phyloP scores from a whole-genome alignment of 2,888 invertebrate species.

The Drosophila putrida region DNA sequence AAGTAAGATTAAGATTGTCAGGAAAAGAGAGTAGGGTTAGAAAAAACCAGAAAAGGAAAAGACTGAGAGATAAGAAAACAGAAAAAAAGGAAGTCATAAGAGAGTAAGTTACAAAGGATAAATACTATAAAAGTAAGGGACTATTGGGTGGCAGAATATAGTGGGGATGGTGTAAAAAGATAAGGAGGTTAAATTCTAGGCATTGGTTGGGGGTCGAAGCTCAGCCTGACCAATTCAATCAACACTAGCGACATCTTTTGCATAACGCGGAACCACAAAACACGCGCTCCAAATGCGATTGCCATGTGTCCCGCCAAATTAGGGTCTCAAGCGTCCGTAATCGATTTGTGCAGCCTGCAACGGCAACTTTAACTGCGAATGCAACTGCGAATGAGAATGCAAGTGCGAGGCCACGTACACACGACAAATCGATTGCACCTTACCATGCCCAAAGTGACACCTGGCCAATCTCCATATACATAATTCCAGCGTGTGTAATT shows the following conservation, averaged over 20 bases:
- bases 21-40: no score
- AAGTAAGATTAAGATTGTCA: no score
- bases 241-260: slow-evolving; percentile 36
- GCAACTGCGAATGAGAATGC: slow-evolving; percentile 8
- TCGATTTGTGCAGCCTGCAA: slow-evolving; percentile 63
- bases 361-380: slow-evolving; percentile 15
- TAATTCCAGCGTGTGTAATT: slow-evolving; percentile 24
- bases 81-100: no score
- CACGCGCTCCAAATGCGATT: slow-evolving; percentile 78
- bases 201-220: slow-evolving; percentile 16
- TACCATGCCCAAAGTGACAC: slow-evolving; percentile 64
- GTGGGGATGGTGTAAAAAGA: no score
- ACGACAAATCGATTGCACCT: slow-evolving; percentile 78
- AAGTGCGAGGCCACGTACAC: slow-evolving; percentile 62
- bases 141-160: no score
- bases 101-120: background rate
- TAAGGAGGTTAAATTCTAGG: background rate
- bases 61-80: no score
- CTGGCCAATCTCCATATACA: slow-evolving; percentile 51
- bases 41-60: no score
- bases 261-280: slow-evolving; percentile 70
- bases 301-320: slow-evolving; percentile 71
- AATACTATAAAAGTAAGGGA: background rate
- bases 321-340: slow-evolving; percentile 70
- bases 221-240: slow-evolving; percentile 70